Base-by-base conservation (phyloP, 2,888 invertebrate species). In the Bombylius discolor region DNA sequence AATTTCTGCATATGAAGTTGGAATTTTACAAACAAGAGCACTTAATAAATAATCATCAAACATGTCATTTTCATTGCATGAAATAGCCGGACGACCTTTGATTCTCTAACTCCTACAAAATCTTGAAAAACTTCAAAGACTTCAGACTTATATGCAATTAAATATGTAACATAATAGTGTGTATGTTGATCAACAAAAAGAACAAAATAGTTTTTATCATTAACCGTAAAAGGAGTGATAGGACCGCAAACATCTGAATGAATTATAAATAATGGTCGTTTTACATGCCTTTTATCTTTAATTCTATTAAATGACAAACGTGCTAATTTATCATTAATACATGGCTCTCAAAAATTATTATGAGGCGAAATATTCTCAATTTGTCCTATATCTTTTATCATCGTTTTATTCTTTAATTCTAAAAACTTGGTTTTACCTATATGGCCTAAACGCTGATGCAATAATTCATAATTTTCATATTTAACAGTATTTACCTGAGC, bases 191-290 rank as follows among this genome's bases (percentile, higher is more conserved):
- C 36, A 4, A 49, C 4, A 5, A 49, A 49, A 7, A 49, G 13
- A 23, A 49, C 49, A 8, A 49, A 49, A 32, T 49, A 49, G 14
- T 36, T 50, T 34, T 66, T 65, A 36, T 61, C 59, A 56, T 69
- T 63, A 60, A 66, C 59, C 5, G 66, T 67, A 1, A 61, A 12
- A 57, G 66, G 66, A 55, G 66, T 65, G 31, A 70, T 66, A 39
- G 67, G 67, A 1, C 66, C 67, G 59, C 66, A 67, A 14, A 68
- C 63, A 57, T 67, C 66, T 8, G 65, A 64, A 60, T 67, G 66
- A n/a, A 70, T 60, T 39, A 67, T 61, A 59, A 66, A 66, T 31
- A 69, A 60, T 7, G 69, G 66, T 62, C 67, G 56, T 51, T 60
- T 62, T 9, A 63, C 59, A 56, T 67, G 45, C 5, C 31, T 31